A percentile compares a stretch with the other conserved stretches of the same genome.
These are phyloP conservation scores for Caenorhabditis virilis DNA, from an alignment of 2,888 invertebrate genomes.

Conservation along the genomic window DNA sequence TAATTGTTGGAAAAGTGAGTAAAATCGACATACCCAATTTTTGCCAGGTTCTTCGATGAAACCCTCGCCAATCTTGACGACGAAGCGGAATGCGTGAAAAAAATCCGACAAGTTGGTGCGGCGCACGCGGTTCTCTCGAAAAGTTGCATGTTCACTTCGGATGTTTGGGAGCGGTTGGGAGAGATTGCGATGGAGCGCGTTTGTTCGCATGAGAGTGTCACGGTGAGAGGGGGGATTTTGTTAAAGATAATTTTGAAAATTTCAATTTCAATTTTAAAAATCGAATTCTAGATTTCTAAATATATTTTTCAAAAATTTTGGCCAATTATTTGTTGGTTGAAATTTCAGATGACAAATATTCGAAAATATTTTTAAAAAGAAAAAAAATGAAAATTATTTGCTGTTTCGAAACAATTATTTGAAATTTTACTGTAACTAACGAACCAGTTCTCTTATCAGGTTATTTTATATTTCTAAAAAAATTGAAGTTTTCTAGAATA, in stretches of 20 bases:
- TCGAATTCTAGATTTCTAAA: too few relatives aligned
- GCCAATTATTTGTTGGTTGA: not conserved
- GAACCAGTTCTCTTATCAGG: too few relatives aligned
- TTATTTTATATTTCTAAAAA: too few relatives aligned
- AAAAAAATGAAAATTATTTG: too few relatives aligned
- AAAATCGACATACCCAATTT: too few relatives aligned
- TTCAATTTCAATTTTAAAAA: too few relatives aligned
- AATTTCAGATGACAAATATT: not conserved
- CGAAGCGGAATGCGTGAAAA: constrained; percentile 50
- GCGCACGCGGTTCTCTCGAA: constrained; percentile 50
- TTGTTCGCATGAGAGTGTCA: constrained; percentile 50
- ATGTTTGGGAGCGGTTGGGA: constrained; percentile 66
- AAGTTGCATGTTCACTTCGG: constrained; percentile 50
- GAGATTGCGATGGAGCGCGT: constrained; percentile 67
- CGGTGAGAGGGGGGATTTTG: constrained; percentile 17
- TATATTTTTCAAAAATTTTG: too few relatives aligned
- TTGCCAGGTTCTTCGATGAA: constrained; percentile 65
- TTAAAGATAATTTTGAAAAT: too few relatives aligned
- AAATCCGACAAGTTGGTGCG: constrained; percentile 42
- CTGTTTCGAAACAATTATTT: too few relatives aligned
- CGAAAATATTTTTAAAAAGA: not conserved
- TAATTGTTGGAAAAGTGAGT: constrained; percentile 56
- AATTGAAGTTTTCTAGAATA: too few relatives aligned
- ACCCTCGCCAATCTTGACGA: constrained; percentile 58
- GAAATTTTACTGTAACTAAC: too few relatives aligned